Evolutionary conservation across 1,140 invertebrate genomes (phyloP).

Genomic region (Bombyx mandarina): DNA sequence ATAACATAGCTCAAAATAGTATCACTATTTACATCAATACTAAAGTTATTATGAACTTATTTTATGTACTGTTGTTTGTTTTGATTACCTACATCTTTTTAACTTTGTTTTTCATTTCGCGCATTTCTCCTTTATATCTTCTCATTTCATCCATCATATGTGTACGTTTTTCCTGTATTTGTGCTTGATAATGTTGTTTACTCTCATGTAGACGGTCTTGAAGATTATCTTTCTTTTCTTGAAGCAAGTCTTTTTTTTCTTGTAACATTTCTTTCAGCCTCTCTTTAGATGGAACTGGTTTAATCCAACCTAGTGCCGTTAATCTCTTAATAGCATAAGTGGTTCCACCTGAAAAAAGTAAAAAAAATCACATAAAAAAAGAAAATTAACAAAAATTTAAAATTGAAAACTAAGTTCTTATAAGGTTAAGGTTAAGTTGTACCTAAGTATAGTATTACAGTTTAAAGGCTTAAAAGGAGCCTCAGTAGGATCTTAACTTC

Average conservation of each 20-base stretch:
- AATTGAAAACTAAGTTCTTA: too few species aligned
- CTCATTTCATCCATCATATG: slow-evolving; percentile 69
- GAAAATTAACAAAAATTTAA: too few species aligned
- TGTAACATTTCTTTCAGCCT: slow-evolving; percentile 74
- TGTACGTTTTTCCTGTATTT: slow-evolving; percentile 48
- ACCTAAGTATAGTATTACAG: too few species aligned
- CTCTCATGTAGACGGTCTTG: slow-evolving; percentile 67
- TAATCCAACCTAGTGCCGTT: slow-evolving; percentile 77
- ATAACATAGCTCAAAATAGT: too few species aligned
- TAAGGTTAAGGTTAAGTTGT: too few species aligned
- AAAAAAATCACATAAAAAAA: too few species aligned
- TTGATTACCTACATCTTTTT: slow-evolving; percentile 46
- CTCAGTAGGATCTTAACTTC: too few species aligned
- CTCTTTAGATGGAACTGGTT: slow-evolving; percentile 75
- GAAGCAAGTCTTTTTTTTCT: slow-evolving; percentile 70
- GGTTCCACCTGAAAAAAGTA: slow-evolving; percentile 73
- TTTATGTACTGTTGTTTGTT: too few species aligned
- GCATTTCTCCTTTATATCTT: slow-evolving; percentile 65
- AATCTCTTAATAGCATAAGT: slow-evolving; percentile 80
- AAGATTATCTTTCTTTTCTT: slow-evolving; percentile 71
- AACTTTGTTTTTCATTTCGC: slow-evolving; percentile 62
- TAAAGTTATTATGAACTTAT: too few species aligned
- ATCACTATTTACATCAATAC: too few species aligned
- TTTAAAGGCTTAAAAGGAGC: too few species aligned
- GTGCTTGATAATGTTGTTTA: slow-evolving; percentile 59